These are phyloP conservation scores for Microdon myrmicae DNA, from an alignment of 2,888 invertebrate species.

Conservation along the genomic window DNA sequence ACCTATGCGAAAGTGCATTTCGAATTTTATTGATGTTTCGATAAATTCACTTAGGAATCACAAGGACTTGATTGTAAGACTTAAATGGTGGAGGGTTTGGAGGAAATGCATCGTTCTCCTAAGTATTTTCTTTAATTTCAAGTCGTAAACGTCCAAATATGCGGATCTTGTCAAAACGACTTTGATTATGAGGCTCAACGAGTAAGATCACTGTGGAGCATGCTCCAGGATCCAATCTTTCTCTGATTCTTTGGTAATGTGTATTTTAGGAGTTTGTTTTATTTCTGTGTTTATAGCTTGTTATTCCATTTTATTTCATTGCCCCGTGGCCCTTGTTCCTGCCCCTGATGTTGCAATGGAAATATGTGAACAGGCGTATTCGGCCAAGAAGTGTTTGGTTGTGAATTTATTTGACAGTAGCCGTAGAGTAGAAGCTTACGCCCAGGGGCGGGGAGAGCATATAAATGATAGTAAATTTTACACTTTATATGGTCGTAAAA, in stretches of 20 bases:
- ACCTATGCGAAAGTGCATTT: constrained; percentile 41
- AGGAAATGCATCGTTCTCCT: constrained; percentile 29
- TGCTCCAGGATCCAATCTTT: too few species aligned
- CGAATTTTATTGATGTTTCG: constrained; percentile 31
- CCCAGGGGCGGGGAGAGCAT: too few species aligned
- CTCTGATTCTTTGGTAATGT: constrained; percentile 8
- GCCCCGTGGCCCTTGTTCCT: not conserved
- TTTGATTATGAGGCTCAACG: constrained; percentile 14
- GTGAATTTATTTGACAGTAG: constrained; percentile 50
- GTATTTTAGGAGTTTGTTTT: constrained; percentile 41
- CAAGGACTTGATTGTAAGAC: too few species aligned
- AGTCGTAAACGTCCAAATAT: constrained; percentile 47
- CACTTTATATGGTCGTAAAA: constrained; percentile 46
- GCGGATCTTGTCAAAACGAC: constrained; percentile 49
- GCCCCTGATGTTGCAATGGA: too few species aligned
- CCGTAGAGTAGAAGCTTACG: constrained; percentile 18
- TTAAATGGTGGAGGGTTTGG: too few species aligned
- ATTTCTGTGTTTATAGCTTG: constrained; percentile 38
- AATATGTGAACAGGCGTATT: too few species aligned
- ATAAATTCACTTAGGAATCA: constrained; percentile 32
- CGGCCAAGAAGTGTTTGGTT: constrained; percentile 6
- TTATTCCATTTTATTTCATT: constrained; percentile 26
- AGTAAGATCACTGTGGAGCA: not conserved
- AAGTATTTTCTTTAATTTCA: constrained; percentile 47
- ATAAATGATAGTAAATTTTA: constrained; percentile 45